These are phyloP conservation scores for Danio kyathit DNA, from an alignment of 2,797 vertebrate genomes.

Conservation along the genomic window DNA sequence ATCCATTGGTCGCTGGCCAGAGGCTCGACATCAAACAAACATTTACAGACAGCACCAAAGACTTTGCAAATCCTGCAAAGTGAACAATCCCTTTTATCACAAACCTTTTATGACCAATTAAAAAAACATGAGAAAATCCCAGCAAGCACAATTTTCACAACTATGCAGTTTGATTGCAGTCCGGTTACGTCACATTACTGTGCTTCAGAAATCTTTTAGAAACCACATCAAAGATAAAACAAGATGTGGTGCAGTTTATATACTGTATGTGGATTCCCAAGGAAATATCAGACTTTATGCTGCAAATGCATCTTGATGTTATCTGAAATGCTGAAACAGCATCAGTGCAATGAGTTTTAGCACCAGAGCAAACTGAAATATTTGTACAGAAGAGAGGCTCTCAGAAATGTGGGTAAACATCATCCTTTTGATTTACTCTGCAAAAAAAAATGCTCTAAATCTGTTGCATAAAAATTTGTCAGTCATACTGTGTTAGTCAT, in stretches of 20 bases:
- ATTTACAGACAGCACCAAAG: slow-evolving; percentile 16
- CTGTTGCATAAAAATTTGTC: too few species aligned
- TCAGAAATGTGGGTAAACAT: too few species aligned
- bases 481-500: too few species aligned
- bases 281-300: background rate
- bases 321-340: background rate
- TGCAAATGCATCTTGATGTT: background rate
- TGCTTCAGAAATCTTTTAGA: background rate
- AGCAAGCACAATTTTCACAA: slow-evolving; percentile 1
- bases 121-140: background rate
- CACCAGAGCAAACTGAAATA: background rate
- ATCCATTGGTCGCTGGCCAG: slow-evolving; percentile 8
- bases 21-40: slow-evolving; percentile 39
- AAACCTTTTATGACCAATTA: slow-evolving; percentile 28
- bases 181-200: background rate
- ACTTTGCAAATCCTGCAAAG: slow-evolving; percentile 19
- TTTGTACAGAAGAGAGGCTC: background rate
- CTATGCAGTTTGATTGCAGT: background rate
- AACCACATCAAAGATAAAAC: background rate
- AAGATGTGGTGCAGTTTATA: background rate
- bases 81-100: background rate
- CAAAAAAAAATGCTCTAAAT: too few species aligned
- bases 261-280: background rate
- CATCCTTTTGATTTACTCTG: too few species aligned
- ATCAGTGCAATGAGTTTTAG: background rate